phyloP scores from a whole-genome alignment of 2,797 vertebrate species.

The Glyptemys insculpta region DNA sequence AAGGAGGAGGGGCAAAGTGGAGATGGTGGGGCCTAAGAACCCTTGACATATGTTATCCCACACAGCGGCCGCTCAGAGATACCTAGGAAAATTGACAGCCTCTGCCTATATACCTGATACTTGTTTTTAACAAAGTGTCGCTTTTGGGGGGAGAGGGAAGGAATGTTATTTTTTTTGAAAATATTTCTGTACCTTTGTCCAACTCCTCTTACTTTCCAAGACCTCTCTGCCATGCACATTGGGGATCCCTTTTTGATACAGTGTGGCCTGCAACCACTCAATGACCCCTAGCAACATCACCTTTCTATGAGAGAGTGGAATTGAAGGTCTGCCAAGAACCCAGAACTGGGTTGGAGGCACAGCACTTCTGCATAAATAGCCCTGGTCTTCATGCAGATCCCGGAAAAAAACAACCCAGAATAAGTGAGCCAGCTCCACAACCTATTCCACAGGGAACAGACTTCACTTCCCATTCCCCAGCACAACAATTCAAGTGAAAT shows the following conservation, averaged over 20 bases:
- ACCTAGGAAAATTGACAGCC: background rate
- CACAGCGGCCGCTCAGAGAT: background rate
- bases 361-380: background rate
- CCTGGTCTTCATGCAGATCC: background rate
- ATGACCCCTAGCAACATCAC: background rate
- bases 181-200: background rate
- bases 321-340: background rate
- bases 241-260: background rate
- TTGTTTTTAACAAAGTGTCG: background rate
- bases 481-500: background rate
- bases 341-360: background rate
- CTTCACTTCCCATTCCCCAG: background rate
- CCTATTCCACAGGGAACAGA: background rate
- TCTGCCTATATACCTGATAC: background rate
- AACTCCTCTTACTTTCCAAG: background rate
- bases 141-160: background rate
- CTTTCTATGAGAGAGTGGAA: background rate
- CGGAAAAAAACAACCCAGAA: background rate
- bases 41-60: background rate
- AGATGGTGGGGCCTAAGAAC: too few species aligned
- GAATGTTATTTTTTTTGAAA: too few species aligned
- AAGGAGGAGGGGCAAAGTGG: accelerated
- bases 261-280: background rate
- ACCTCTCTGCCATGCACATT: background rate
- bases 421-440: background rate